Evolutionary conservation across 2,797 vertebrate species (phyloP).

Genomic region (Anguilla pacifica): DNA sequence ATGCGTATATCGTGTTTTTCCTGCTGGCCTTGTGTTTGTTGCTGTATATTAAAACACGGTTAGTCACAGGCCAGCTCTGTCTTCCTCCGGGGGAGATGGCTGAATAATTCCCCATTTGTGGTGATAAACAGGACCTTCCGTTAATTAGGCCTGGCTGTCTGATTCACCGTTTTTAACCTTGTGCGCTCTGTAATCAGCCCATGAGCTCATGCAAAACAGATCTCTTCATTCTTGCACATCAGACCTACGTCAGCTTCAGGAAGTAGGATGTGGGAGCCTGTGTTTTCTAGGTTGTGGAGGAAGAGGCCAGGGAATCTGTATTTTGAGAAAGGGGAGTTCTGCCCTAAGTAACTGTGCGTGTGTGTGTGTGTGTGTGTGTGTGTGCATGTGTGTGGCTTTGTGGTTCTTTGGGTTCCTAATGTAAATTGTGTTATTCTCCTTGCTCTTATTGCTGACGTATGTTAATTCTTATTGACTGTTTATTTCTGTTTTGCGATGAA

Average conservation of each 20-base stretch:
- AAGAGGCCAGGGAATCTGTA: neutral
- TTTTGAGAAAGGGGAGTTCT: neutral
- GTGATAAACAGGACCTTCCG: constrained; percentile 26
- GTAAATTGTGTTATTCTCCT: neutral
- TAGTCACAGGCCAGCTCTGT: constrained; percentile 27
- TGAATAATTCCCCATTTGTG: constrained; percentile 26
- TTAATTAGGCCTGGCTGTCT: constrained; percentile 33
- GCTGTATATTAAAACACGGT: constrained; percentile 8
- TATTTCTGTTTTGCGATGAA: neutral
- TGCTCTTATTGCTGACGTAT: neutral
- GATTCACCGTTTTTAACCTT: constrained; percentile 34
- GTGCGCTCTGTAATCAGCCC: constrained; percentile 30
- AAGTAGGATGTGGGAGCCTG: neutral
- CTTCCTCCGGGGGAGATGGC: neutral
- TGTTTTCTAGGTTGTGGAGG: neutral
- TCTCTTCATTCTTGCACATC: constrained; percentile 17
- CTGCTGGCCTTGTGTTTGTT: neutral
- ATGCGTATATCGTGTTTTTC: too few species aligned
- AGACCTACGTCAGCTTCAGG: neutral
- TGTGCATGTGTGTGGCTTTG: constrained; percentile 5
- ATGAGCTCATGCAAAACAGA: constrained; percentile 28
- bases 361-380: neutral
- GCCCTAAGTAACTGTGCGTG: neutral
- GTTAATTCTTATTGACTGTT: neutral
- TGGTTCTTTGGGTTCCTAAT: neutral